Base-by-base conservation (phyloP, 1,140 invertebrate species). In the Himalopsyche phryganea region DNA sequence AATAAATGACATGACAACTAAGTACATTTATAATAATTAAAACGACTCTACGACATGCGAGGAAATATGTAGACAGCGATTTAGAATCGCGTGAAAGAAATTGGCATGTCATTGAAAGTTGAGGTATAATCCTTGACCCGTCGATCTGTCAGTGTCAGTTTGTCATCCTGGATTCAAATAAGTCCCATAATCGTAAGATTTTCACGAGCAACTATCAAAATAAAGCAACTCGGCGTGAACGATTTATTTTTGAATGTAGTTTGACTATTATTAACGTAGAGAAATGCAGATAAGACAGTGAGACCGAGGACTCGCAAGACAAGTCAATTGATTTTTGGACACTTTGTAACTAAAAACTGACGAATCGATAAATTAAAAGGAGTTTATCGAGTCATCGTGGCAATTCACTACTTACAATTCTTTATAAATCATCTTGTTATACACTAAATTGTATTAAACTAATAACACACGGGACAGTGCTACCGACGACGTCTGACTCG, bases 341-440 rank as follows among this genome's bases (percentile, higher is more conserved):
- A 56, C 46, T 56, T 56, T 56, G 35, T 56, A 48, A 56, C 33
- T 45, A 38, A 56, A 50, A 56, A 56, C 54, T 10, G 36, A 14
- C 4, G 19, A 17, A 46, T 17, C 23, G 23, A 2, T 18, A 9
- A 17, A 15, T 17, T 13, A 36, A 23, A 1, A 17, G 13, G 14
- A 20, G 44, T 40, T 13, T 7, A 47, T 19, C 18, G 28, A 38
- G 18, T 46, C 7, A 23, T 13, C 10, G 10, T 23, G 15, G 18
- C 3, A 41, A 56, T 5, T 19, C 28, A 20, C 15, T 56, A 56
- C 54, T 56, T 56, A 56, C 54, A 56, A 56, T 56, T 56, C 54
- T 42, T 56, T 56, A 56, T 49, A 56, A 49, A 56, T 56, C 54
- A 56, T 56, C 41, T 56, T 56, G 54, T 46, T 56, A 56, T 56